Evolutionary conservation across 2,113 vertebrate genomes (phyloP), one percentile per base, ranked within the genome.

Genomic region (Pagrus major): DNA sequence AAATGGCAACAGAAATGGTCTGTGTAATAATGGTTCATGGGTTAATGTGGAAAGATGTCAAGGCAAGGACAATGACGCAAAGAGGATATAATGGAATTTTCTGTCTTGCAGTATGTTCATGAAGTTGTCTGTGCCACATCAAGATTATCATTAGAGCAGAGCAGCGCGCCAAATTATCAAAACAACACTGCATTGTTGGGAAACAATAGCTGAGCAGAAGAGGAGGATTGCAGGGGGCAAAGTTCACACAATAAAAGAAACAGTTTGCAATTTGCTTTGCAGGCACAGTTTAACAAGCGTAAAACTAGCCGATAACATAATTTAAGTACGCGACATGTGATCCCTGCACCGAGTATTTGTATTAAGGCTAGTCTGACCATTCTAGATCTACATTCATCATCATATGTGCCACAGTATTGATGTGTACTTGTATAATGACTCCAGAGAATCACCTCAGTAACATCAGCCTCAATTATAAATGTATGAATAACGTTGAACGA

Each of bases 1-100:
- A 94, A 92, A 86, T 58, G 12, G 54, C 71, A 46, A 85, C 85
- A 88, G 60, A n/a, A n/a, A n/a, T 65, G 44, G 78, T 75, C 89
- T 86, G 80, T 35, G 71, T 83, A 87, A 90, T n/a, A 47, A 86
- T 68, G 27, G 64, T 16, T 39, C 10, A 44, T 18, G 33, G 27
- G 46, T 60, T 41, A 20, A 51, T 59, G 39, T 70, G 39, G 70
- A 81, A 86, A 71, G 7, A 77, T 23, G 75, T 65, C 83, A 78
- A 72, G 29, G 55, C 59, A 63, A 71, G 65, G 70, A 87, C 44
- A 69, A 33, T 70, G n/a, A 23, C n/a, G 14, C 18, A 83, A 56
- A 52, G 37, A 59, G 33, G 55, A 80, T 15, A 11, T 56, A 10
- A 21, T 42, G 33, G 71, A 5, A 1, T 18, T n/a, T 47, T 42